Conservation (phyloP, 2,797 vertebrate genomes). For the Characodon lateralis region DNA sequence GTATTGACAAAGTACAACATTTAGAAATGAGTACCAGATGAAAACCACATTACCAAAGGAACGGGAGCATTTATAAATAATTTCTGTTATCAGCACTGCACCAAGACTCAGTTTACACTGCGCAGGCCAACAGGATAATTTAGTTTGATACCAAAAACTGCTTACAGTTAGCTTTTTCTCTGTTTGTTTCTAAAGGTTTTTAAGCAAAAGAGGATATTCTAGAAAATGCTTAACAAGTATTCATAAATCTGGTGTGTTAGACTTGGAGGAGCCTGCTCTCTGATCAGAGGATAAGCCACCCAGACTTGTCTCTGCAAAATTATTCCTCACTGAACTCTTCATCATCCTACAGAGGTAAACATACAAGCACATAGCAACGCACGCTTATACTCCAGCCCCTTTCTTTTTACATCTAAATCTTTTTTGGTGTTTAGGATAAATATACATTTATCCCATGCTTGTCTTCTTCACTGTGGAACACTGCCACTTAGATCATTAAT, state of each 20-base stretch:
- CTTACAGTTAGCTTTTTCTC: conserved; percentile 5
- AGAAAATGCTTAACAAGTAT: conserved; percentile 36
- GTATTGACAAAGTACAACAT: conserved; percentile 28
- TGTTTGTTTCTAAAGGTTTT: neutral
- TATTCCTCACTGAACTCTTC: conserved; percentile 40
- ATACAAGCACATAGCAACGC: conserved; percentile 48
- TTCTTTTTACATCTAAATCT: conserved; percentile 44
- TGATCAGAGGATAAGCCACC: conserved; percentile 46
- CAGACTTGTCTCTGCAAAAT: conserved; percentile 25
- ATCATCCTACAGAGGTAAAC: conserved; percentile 44
- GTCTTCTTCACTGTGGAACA: conserved; percentile 8
- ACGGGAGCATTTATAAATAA: conserved; percentile 41
- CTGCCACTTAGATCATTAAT: neutral
- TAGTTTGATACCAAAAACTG: conserved; percentile 8
- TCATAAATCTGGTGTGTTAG: conserved; percentile 54
- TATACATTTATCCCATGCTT: neutral
- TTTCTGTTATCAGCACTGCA: conserved; percentile 35
- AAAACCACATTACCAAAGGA: conserved; percentile 31
- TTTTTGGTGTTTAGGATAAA: neutral
- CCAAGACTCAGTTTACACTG: conserved; percentile 15
- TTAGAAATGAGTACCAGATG: conserved; percentile 26
- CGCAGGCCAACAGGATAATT: conserved; percentile 14
- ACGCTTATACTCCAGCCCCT: conserved; percentile 30
- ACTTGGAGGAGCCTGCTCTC: conserved; percentile 27
- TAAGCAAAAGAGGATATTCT: conserved; percentile 36